Conservation (phyloP, 2,797 vertebrate species). For the Pseudochromis fuscus region DNA sequence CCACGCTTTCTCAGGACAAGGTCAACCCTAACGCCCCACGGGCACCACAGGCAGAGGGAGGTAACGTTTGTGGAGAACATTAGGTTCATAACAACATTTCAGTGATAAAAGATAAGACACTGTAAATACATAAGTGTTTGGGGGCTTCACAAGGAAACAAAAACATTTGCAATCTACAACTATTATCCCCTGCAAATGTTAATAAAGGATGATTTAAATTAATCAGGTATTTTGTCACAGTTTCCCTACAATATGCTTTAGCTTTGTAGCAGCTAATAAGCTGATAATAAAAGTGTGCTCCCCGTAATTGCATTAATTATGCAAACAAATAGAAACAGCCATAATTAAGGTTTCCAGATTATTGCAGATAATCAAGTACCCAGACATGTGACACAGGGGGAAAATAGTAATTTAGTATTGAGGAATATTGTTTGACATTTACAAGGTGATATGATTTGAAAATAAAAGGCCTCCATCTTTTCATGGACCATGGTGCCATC, state of each 20-base stretch:
- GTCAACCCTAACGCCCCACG: conserved; percentile 76
- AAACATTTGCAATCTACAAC: neutral
- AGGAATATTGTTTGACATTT: conserved; percentile 72
- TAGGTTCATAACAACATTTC: conserved; percentile 49
- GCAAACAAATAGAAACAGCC: conserved; percentile 65
- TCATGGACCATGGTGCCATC: conserved; percentile 85
- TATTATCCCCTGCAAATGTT: neutral
- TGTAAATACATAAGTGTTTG: conserved; percentile 18
- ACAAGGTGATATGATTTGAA: conserved; percentile 65
- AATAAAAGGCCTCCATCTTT: conserved; percentile 67
- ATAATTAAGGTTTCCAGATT: conserved; percentile 65
- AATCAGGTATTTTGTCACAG: conserved; percentile 12
- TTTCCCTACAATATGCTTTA: conserved; percentile 24
- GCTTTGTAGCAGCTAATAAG: conserved; percentile 22
- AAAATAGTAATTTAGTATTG: conserved; percentile 71
- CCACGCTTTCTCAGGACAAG: conserved; percentile 88
- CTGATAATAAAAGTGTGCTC: conserved; percentile 60
- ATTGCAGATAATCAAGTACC: conserved; percentile 65
- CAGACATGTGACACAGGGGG: conserved; percentile 67
- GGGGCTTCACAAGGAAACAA: neutral
- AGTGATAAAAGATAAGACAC: conserved; percentile 36
- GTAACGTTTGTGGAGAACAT: conserved; percentile 47
- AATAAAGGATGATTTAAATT: conserved; percentile 14
- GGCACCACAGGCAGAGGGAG: conserved; percentile 57
- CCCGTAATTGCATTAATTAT: conserved; percentile 60